Evolutionary conservation across 2,888 invertebrate genomes (phyloP).

Genomic region (Halictus quadricinctus): DNA sequence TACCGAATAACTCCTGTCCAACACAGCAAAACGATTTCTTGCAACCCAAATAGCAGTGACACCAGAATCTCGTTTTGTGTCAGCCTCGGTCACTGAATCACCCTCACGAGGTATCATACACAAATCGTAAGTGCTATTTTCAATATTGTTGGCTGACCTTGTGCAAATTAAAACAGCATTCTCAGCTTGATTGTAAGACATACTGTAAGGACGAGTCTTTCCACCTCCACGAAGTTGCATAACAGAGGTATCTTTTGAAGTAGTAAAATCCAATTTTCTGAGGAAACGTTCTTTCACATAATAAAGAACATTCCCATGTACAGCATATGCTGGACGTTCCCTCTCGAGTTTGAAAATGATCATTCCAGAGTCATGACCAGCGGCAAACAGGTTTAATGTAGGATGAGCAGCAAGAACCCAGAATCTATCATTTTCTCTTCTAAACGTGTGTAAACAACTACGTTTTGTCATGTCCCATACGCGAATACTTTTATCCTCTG

Average conservation of each 20-base stretch:
- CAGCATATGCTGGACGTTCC: constrained; percentile 97
- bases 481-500: constrained; percentile 98
- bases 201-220: constrained; percentile 90
- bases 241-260: constrained; percentile 95
- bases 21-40: constrained; percentile 97
- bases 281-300: constrained; percentile 97
- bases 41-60: constrained; percentile 98
- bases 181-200: constrained; percentile 99
- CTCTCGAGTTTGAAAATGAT: constrained; percentile 93
- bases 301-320: constrained; percentile 95
- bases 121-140: constrained; percentile 96
- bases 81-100: constrained; percentile 84
- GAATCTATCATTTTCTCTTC: constrained; percentile 98
- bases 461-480: constrained; percentile 99
- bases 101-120: constrained; percentile 93
- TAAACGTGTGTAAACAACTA: constrained; percentile 94
- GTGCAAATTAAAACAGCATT: constrained; percentile 96
- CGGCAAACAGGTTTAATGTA: constrained; percentile 97
- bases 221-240: constrained; percentile 95
- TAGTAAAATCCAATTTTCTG: constrained; percentile 95
- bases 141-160: constrained; percentile 88
- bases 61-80: constrained; percentile 93
- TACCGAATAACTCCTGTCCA: constrained; percentile 96
- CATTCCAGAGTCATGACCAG: constrained; percentile 99
- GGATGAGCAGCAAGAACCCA: constrained; percentile 99